Evolutionary conservation across 2,888 invertebrate species (phyloP), one percentile per base, ranked within the genome.

Genomic region (Heliconius hortense): DNA sequence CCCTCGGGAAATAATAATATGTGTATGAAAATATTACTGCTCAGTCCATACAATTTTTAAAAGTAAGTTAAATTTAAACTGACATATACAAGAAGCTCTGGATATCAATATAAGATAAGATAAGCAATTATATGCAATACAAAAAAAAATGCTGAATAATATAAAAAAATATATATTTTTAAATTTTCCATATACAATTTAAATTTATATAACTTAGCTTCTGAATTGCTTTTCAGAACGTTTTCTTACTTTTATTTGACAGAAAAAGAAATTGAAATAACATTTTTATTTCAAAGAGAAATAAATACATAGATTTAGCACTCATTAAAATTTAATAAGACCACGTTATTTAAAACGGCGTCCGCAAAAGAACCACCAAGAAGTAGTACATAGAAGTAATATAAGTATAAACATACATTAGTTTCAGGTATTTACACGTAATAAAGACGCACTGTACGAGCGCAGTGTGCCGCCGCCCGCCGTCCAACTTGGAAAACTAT

Each of bases 401-500:
- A 48, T 21, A 48, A 18, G 48, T 48, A 21, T 48, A 72, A 68
- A 67, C 28, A 43, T 48, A 62, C 66, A 72, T 63, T 72, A 76
- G 39, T 72, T 72, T 77, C 74, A 79, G 76, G 75, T 79, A 77
- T 79, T 75, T 75, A 75, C 81, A 83, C 82, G 83, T 82, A 83
- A 82, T 83, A 84, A 82, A 83, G 81, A 85, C 80, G 80, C 79
- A 78, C 79, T 66, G 75, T 39, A 24, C 59, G 24, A 15, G 35
- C 59, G 10, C 35, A 35, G 43, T 15, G 68, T 24, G 68, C 35
- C n/a, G 80, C 76, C 78, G 77, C 78, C 75, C 75, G 77, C 79
- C 75, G 79, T 77, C 73, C 72, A 79, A 80, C 79, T 82, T 77
- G 78, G 79, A 82, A 83, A 84, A 82, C 84, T 81, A 84, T 86